These are phyloP conservation scores for Orius laevigatus DNA, from an alignment of 1,140 invertebrate genomes.

Conservation along the genomic window DNA sequence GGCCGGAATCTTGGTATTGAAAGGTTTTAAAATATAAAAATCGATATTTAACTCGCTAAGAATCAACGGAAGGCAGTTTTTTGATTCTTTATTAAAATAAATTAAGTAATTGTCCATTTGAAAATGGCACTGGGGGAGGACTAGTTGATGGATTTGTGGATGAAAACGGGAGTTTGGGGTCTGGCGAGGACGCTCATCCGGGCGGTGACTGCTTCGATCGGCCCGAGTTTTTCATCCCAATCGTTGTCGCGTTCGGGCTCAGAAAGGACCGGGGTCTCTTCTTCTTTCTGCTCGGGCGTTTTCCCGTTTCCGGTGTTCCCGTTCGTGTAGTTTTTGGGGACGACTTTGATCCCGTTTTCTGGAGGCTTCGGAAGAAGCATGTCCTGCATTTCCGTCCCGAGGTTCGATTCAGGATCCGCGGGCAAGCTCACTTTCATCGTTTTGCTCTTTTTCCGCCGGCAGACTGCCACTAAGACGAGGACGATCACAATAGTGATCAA, in stretches of 20 bases:
- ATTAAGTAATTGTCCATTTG: not conserved
- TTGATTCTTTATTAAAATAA: not conserved
- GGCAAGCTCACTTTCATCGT: constrained; percentile 12
- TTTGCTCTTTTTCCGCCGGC: constrained; percentile 2
- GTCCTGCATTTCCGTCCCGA: constrained; percentile 20
- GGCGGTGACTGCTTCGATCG: constrained; percentile 11
- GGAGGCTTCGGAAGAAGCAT: constrained; percentile 19
- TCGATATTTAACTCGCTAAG: not conserved
- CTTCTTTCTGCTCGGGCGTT: constrained; percentile 5
- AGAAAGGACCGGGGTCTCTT: constrained; percentile 5
- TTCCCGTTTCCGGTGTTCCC: constrained; percentile 8
- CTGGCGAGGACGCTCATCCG: constrained; percentile 8
- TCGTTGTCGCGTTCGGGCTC: not conserved
- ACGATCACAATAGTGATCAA: constrained; percentile 11
- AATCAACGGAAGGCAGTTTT: not conserved
- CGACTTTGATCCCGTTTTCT: constrained; percentile 16
- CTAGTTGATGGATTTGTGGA: constrained; percentile 13
- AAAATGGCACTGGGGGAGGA: constrained; percentile 1
- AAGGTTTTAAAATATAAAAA: not conserved
- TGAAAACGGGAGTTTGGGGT: constrained; percentile 14
- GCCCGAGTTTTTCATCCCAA: not conserved
- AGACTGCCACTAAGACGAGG: constrained; percentile 4
- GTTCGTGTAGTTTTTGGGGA: constrained; percentile 12
- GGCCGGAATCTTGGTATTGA: not conserved
- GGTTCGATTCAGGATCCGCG: constrained; percentile 15